Base-by-base conservation (phyloP, 23 tunicate species). In the Oikopleura dioica region DNA sequence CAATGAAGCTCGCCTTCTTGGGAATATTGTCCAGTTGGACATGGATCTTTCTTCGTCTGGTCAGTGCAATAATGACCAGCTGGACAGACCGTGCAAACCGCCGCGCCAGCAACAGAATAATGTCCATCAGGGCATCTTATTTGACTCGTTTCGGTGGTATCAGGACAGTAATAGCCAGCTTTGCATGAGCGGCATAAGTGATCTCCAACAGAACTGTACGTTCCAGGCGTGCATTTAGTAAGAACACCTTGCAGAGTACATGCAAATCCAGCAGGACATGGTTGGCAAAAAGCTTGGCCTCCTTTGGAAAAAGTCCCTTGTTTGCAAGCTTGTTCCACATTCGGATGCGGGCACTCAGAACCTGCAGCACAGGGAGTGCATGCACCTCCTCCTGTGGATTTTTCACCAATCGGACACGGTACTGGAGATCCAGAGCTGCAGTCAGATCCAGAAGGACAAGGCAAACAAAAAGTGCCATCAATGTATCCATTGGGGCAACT, bases 111-210 rank as follows among this genome's bases (percentile, higher is more conserved):
- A 44, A 9, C 55, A 44, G 55, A 44, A 44, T 44, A 44, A 44
- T 44, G 16, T 44, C 55, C 55, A 9, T 9, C 55, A 44, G 55
- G 55, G 55, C 55, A 44, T 44, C 16, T 16, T 9, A 44, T 44
- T 44, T 9, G 55, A 44, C 55, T 44, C 55, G 55, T 9, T 44
- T 44, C 55, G 16, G 55, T 9, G 9, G 55, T 9, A n/a, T n/a
- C 95, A 36, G 97, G 97, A 68, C 97, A 91, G 82, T 82, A 91
- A 76, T 75, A 89, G 0, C 88, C 88, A 0, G 82, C 82, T 37
- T 78, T 50, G 81, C 96, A 89, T 36, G 78, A 80, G 1, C 76
- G n/a, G n/a, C n/a, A n/a, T n/a, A n/a, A n/a, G n/a, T n/a, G n/a
- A n/a, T n/a, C n/a, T n/a, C n/a, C n/a, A n/a, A n/a, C n/a, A n/a